These are phyloP conservation scores for Ctenicera cuprea DNA, from an alignment of 2,888 invertebrate genomes.

Conservation along the genomic window DNA sequence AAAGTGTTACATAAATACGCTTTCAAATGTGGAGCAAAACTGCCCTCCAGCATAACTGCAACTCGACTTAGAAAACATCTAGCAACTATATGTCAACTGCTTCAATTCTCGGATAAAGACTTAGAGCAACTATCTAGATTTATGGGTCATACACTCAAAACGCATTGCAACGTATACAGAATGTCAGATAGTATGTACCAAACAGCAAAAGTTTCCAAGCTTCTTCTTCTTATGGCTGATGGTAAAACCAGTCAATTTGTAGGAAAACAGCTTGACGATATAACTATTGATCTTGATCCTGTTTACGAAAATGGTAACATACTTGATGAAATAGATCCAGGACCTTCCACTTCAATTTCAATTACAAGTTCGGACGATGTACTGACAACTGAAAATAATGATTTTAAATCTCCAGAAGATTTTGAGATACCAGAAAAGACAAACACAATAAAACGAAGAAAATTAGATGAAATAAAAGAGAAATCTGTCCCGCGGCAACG, in stretches of 20 bases:
- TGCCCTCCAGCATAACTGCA: constrained; percentile 44
- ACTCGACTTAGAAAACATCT: constrained; percentile 55
- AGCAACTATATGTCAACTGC: constrained; percentile 39
- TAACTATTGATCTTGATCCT: constrained; percentile 41
- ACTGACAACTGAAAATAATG: too few species aligned
- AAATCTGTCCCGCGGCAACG: too few species aligned
- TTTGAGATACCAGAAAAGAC: too few species aligned
- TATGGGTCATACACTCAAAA: constrained; percentile 31
- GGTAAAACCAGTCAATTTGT: constrained; percentile 27
- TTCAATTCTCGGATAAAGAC: constrained; percentile 21
- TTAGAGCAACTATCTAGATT: constrained; percentile 24
- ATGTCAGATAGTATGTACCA: constrained; percentile 9
- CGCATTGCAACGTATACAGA: constrained; percentile 26
- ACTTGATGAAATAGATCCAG: too few species aligned
- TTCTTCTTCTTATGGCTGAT: too few species aligned
- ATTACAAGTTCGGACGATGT: too few species aligned
- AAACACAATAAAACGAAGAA: too few species aligned
- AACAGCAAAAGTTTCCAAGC: constrained; percentile 30
- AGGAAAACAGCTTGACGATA: constrained; percentile 38
- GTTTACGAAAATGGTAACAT: background rate
- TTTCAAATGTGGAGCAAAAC: constrained; percentile 46
- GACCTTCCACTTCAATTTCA: too few species aligned
- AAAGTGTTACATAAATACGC: constrained; percentile 54
- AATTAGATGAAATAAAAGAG: too few species aligned
- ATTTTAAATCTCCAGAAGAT: too few species aligned